Percentiles rank a stretch among this genome's conserved stretches.
Conservation (phyloP, 1,140 invertebrate genomes). For the Caenorhabditis brenneri region DNA sequence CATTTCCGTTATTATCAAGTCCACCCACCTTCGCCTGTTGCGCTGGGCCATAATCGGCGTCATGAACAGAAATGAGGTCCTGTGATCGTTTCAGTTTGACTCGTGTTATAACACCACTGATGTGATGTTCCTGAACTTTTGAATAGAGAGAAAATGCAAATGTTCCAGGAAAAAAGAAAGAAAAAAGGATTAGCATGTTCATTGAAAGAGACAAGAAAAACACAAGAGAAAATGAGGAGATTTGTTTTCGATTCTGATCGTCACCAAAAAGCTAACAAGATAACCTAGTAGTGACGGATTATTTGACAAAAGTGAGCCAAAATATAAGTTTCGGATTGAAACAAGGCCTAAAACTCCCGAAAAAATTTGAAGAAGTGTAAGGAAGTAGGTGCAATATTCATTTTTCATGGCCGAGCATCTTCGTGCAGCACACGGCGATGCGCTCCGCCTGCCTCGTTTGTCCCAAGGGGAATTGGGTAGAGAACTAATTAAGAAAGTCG, state of each 20-base stretch:
- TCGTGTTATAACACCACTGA: not conserved
- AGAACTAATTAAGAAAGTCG: slow-evolving; percentile 42
- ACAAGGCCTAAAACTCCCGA: too few relatives aligned
- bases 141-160: not conserved
- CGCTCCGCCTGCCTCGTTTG: not conserved
- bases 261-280: not conserved
- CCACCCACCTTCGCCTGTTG: slow-evolving; percentile 18
- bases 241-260: not conserved
- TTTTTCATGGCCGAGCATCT: slow-evolving; percentile 14
- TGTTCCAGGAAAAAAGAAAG: slow-evolving; percentile 3
- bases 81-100: slow-evolving; percentile 34
- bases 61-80: slow-evolving; percentile 28
- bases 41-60: slow-evolving; percentile 4
- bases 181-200: not conserved
- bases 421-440: not conserved
- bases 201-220: not conserved
- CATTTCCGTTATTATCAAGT: not conserved
- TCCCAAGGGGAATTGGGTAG: slow-evolving; percentile 30
- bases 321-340: too few relatives aligned
- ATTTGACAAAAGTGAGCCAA: not conserved
- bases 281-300: slow-evolving; percentile 17
- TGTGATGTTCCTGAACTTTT: not conserved
- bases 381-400: slow-evolving; percentile 23
- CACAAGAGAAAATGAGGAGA: not conserved
- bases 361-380: not conserved